Percentiles rank a stretch among this genome's conserved stretches.
Evolutionary conservation across 2,797 vertebrate genomes (phyloP).

Genomic region (Carduelis carduelis): DNA sequence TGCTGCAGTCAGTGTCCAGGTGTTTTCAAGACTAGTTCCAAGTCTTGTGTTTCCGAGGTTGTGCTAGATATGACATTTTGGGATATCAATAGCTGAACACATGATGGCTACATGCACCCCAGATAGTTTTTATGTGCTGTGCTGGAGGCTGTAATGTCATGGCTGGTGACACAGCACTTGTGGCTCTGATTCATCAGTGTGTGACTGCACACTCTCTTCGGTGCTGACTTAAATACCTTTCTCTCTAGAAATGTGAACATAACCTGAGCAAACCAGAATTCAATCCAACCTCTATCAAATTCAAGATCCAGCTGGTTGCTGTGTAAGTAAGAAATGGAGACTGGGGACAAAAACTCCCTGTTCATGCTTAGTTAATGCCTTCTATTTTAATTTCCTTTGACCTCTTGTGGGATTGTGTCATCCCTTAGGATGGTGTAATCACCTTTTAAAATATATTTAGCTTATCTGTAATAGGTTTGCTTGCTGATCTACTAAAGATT

Average conservation of each 20-base stretch:
- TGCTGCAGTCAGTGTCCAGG: not conserved
- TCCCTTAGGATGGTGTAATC: not conserved
- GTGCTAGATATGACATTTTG: not conserved
- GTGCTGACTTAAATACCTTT: not conserved
- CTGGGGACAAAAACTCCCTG: not conserved
- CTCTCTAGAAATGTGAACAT: constrained; percentile 94
- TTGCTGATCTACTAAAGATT: not conserved
- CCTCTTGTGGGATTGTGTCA: not conserved
- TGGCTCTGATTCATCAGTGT: not conserved
- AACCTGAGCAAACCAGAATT: constrained; percentile 99
- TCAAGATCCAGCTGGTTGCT: constrained; percentile 98
- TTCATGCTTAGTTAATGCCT: not conserved
- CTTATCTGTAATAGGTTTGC: not conserved
- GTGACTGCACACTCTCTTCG: not conserved
- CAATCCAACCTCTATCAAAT: constrained; percentile 99
- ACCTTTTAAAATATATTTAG: not conserved
- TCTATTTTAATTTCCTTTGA: not conserved
- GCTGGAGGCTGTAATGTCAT: not conserved
- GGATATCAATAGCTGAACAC: not conserved
- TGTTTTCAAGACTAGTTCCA: not conserved
- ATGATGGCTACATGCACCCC: not conserved
- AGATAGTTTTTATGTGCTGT: not conserved
- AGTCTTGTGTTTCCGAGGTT: not conserved
- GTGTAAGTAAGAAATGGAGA: constrained; percentile 84
- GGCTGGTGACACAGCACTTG: not conserved